A percentile compares a stretch with the other conserved stretches of the same genome.
These are phyloP conservation scores for Apocheima hispidaria DNA, from an alignment of 2,888 invertebrate species.

Conservation along the genomic window DNA sequence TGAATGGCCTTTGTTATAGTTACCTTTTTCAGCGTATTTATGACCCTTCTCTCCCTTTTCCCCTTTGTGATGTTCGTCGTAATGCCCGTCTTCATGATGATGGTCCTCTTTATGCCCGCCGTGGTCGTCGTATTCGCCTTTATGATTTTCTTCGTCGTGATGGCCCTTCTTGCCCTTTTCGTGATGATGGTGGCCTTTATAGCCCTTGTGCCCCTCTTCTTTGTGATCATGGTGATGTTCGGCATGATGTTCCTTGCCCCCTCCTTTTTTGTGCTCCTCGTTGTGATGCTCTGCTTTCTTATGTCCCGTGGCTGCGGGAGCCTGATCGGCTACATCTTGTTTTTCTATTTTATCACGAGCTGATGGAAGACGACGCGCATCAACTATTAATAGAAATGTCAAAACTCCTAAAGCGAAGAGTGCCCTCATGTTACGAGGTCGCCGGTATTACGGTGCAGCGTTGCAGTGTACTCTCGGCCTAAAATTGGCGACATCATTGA, in stretches of 20 bases:
- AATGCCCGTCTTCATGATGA: conserved; percentile 88
- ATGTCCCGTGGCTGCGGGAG: conserved; percentile 74
- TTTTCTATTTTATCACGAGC: conserved; percentile 53
- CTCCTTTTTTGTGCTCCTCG: conserved; percentile 87
- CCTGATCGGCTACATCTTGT: conserved; percentile 61
- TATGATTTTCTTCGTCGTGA: conserved; percentile 89
- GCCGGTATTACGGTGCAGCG: conserved; percentile 51
- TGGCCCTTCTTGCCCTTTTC: conserved; percentile 90
- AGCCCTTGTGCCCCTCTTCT: conserved; percentile 90
- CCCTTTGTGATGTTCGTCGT: conserved; percentile 88
- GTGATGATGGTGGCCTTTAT: conserved; percentile 89
- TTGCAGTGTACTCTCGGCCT: conserved; percentile 63
- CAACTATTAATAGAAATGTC: conserved; percentile 57
- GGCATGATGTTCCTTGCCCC: conserved; percentile 88
- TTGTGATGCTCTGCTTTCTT: conserved; percentile 80
- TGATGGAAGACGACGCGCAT: conserved; percentile 66
- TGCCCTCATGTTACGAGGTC: conserved; percentile 68
- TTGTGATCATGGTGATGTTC: conserved; percentile 89
- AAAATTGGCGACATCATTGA: conserved; percentile 75
- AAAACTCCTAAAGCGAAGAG: conserved; percentile 66
- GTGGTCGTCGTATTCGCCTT: conserved; percentile 87
- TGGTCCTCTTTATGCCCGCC: conserved; percentile 88
- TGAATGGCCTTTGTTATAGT: conserved; percentile 93
- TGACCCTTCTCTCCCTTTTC: conserved; percentile 89
- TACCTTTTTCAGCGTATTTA: conserved; percentile 89